Evolutionary conservation across 2,113 vertebrate species (phyloP).

Genomic region (Bungarus multicinctus): DNA sequence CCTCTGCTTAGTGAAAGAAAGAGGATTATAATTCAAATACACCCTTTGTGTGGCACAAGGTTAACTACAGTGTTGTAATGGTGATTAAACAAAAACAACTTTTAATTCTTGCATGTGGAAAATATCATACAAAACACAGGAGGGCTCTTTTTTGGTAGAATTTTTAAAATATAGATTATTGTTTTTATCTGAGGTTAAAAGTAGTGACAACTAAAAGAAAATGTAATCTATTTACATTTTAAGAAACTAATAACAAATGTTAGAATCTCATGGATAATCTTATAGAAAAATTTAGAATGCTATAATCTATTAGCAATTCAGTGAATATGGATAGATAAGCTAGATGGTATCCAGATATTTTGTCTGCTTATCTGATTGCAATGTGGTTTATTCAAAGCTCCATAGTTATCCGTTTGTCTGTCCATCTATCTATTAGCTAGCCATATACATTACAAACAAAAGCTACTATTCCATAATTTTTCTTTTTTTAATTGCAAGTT

Average conservation of each 20-base stretch:
- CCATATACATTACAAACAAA: neutral
- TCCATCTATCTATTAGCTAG: neutral
- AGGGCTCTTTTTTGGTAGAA: neutral
- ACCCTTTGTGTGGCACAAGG: neutral
- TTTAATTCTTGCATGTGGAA: neutral
- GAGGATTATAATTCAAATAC: neutral
- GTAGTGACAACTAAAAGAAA: neutral
- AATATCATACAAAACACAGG: neutral
- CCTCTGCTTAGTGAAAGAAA: neutral
- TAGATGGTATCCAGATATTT: neutral
- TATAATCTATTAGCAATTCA: neutral
- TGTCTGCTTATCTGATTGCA: neutral
- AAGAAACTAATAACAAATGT: neutral
- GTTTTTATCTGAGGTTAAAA: neutral
- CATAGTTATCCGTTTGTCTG: neutral
- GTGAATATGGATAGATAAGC: neutral
- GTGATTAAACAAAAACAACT: neutral
- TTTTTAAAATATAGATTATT: neutral
- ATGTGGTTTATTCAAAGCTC: neutral
- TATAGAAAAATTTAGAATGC: neutral
- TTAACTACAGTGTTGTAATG: neutral
- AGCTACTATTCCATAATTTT: neutral
- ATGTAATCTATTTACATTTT: neutral
- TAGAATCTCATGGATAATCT: neutral
- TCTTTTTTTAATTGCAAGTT: neutral